phyloP scores from a whole-genome alignment of 2,888 invertebrate genomes.

The Lomographa bimaculata region DNA sequence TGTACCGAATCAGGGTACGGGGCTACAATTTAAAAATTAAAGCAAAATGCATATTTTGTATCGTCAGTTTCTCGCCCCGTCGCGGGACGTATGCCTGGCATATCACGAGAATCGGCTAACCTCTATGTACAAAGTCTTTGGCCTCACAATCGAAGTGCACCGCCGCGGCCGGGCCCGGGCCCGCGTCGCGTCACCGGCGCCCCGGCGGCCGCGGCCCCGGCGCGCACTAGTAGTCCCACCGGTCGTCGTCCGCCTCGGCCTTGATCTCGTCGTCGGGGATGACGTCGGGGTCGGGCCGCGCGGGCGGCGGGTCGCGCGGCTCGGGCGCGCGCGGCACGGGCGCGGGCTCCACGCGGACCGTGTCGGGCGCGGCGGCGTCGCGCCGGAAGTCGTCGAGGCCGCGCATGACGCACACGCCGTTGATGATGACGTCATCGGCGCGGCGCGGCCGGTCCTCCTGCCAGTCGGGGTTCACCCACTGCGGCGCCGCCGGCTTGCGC shows the following conservation, averaged over 20 bases:
- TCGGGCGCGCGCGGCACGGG: slow-evolving; percentile 81
- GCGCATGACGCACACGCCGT: slow-evolving; percentile 96
- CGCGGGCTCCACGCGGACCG: slow-evolving; percentile 90
- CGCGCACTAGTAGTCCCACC: slow-evolving; percentile 83
- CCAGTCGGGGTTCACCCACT: slow-evolving; percentile 98
- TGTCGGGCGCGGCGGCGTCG: slow-evolving; percentile 68
- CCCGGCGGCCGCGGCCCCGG: slow-evolving; percentile 33
- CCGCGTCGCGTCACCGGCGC: slow-evolving; percentile 37
- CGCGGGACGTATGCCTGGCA: slow-evolving; percentile 47
- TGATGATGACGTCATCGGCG: slow-evolving; percentile 93
- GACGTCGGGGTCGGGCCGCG: slow-evolving; percentile 53
- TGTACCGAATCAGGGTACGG: slow-evolving; percentile 73
- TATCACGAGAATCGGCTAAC: slow-evolving; percentile 49
- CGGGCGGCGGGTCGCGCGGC: slow-evolving; percentile 47
- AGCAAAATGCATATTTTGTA: slow-evolving; percentile 81
- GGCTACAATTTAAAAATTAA: slow-evolving; percentile 66
- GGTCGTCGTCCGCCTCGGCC: slow-evolving; percentile 84
- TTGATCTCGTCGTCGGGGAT: slow-evolving; percentile 81
- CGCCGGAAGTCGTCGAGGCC: slow-evolving; percentile 89
- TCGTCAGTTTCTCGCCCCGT: slow-evolving; percentile 62
- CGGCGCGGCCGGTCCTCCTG: slow-evolving; percentile 86
- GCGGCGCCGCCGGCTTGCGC: slow-evolving; percentile 97
- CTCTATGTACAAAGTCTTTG: slow-evolving; percentile 80
- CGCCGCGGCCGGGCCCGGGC: too few relatives aligned
- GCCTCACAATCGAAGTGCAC: slow-evolving; percentile 72